Evolutionary conservation across 2,113 vertebrate species (phyloP).

Genomic region (Oceanodroma tethys): DNA sequence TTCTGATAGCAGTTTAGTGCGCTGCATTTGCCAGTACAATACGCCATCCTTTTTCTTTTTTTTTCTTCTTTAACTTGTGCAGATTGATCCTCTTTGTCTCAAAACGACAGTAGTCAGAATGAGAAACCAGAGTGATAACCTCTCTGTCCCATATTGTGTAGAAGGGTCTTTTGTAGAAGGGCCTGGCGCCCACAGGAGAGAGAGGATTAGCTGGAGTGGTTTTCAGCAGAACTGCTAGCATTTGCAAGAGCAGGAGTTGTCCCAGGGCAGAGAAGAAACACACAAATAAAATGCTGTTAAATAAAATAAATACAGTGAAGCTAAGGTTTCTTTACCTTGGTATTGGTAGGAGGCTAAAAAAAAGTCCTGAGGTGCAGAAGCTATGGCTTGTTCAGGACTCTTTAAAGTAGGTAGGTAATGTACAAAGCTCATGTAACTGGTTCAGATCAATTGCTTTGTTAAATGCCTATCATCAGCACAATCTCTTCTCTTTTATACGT

Average conservation of each 20-base stretch:
- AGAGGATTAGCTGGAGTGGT: background rate
- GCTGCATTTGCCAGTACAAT: background rate
- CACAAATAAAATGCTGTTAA: background rate
- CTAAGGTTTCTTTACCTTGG: background rate
- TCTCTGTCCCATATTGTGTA: background rate
- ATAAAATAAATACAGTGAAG: background rate
- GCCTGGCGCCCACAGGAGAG: background rate
- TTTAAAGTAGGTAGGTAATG: background rate
- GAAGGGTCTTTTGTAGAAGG: background rate
- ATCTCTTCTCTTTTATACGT: background rate
- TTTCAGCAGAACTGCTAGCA: background rate
- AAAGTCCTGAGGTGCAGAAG: background rate
- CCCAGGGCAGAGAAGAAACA: background rate
- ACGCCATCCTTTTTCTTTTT: background rate
- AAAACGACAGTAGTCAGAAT: background rate
- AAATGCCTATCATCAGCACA: background rate
- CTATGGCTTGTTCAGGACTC: background rate
- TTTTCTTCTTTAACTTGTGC: background rate
- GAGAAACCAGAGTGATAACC: background rate
- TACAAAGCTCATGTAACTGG: background rate
- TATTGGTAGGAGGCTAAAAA: too few species aligned
- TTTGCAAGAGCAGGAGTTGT: background rate
- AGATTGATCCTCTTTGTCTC: background rate
- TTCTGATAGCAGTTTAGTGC: background rate
- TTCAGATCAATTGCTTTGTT: background rate